These are phyloP conservation scores for Apaloderma vittatum DNA, from an alignment of 2,113 vertebrate genomes.

Conservation along the genomic window DNA sequence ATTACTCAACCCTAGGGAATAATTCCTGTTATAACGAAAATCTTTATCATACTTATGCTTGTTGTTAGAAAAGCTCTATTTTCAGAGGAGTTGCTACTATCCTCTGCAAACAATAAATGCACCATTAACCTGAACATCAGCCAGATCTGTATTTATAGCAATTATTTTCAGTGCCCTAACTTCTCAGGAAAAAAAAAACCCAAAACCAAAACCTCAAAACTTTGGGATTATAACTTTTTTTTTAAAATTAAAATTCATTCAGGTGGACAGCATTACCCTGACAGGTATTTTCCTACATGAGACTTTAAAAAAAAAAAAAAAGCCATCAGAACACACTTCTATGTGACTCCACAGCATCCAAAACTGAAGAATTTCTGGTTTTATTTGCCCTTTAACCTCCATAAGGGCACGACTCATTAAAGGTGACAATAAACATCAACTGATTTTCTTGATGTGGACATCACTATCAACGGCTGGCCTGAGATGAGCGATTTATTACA, in stretches of 20 bases:
- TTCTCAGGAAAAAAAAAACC: neutral
- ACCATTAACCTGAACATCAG: neutral
- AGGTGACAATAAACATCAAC: neutral
- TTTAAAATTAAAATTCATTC: neutral
- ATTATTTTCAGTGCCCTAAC: neutral
- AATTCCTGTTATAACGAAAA: neutral
- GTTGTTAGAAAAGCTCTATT: neutral
- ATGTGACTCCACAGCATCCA: neutral
- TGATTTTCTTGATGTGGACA: neutral
- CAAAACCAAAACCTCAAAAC: neutral
- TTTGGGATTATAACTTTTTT: neutral
- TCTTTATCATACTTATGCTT: neutral
- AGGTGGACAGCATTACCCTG: neutral
- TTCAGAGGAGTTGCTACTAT: neutral
- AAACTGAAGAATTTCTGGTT: neutral
- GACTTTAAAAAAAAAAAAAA: neutral
- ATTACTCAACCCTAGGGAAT: neutral
- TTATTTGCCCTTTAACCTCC: neutral
- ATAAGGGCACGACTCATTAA: neutral
- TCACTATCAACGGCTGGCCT: neutral
- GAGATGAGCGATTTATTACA: neutral
- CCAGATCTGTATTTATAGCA: neutral
- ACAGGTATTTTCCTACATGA: neutral
- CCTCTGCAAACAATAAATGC: neutral
- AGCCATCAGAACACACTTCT: neutral